Conservation (phyloP, 2,113 vertebrate species). For the Brachypteracias leptosomus region DNA sequence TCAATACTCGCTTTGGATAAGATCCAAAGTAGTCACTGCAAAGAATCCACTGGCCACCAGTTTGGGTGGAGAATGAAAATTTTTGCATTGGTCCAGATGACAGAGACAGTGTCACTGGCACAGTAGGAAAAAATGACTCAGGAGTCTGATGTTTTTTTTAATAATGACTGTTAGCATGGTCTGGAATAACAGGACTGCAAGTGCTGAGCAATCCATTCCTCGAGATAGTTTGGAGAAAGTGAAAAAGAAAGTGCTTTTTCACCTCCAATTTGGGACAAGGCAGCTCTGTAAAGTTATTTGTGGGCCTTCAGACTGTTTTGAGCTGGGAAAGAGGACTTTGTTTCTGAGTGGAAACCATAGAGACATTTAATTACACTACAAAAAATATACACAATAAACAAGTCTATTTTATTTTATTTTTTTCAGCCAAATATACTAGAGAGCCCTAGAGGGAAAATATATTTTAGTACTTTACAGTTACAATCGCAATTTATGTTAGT, state of each 20-base stretch:
- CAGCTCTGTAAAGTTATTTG: not conserved
- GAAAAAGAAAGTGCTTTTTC: not conserved
- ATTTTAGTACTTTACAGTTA: conserved; percentile 61
- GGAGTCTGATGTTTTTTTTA: not conserved
- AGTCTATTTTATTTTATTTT: conserved; percentile 60
- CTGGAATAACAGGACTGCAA: not conserved
- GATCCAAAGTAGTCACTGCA: not conserved
- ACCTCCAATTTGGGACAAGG: not conserved
- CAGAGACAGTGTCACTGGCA: not conserved
- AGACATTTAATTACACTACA: conserved; percentile 66
- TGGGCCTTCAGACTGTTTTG: not conserved
- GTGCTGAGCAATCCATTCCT: not conserved
- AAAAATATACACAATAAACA: conserved; percentile 64
- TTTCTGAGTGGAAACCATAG: conserved; percentile 20
- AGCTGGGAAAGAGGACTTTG: not conserved
- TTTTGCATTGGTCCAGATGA: not conserved
- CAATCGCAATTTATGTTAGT: conserved; percentile 67
- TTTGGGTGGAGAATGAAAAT: not conserved
- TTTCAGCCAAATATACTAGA: conserved; percentile 45
- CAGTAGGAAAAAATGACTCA: not conserved
- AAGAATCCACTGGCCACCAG: not conserved
- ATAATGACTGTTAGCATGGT: not conserved
- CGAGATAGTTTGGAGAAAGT: not conserved
- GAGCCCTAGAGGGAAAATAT: conserved; percentile 55
- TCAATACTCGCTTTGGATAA: not conserved